Conservation (phyloP, 2,797 vertebrate genomes). For the Acrossocheilus wenchowensis region DNA sequence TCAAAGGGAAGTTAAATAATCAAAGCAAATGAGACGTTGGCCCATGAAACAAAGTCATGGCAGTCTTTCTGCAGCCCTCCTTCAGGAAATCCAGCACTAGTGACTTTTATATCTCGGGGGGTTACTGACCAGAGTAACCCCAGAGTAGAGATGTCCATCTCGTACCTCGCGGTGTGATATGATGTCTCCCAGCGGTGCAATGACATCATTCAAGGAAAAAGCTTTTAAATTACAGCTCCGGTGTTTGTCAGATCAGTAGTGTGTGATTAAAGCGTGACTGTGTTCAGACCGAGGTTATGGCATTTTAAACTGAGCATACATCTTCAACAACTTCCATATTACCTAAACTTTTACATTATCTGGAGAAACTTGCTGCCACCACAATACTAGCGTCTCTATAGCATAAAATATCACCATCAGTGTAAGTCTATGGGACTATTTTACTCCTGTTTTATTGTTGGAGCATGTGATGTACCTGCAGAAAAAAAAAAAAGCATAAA, state of each 20-base stretch:
- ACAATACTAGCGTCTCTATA: neutral
- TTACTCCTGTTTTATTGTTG: neutral
- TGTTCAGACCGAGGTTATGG: neutral
- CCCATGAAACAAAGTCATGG: constrained; percentile 65
- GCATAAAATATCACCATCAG: neutral
- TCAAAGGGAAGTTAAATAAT: constrained; percentile 71
- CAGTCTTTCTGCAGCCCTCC: constrained; percentile 62
- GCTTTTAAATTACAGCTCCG: neutral
- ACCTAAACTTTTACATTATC: neutral
- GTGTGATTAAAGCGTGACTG: neutral
- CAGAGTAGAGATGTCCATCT: constrained; percentile 55
- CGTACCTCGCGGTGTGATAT: constrained; percentile 24
- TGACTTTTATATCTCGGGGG: constrained; percentile 63
- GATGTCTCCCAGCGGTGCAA: neutral
- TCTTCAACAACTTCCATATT: neutral
- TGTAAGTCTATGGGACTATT: neutral
- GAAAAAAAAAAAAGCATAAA: neutral
- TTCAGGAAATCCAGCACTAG: constrained; percentile 64
- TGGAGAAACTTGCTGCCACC: neutral
- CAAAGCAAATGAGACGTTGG: constrained; percentile 65
- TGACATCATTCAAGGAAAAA: constrained; percentile 20
- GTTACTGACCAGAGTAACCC: constrained; percentile 30
- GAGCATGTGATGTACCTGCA: neutral
- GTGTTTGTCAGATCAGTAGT: neutral
- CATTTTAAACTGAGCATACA: neutral